Percentiles rank a stretch among this genome's conserved stretches.
Conservation (phyloP, 2,888 invertebrate genomes). For the Vesta saturnalis region DNA sequence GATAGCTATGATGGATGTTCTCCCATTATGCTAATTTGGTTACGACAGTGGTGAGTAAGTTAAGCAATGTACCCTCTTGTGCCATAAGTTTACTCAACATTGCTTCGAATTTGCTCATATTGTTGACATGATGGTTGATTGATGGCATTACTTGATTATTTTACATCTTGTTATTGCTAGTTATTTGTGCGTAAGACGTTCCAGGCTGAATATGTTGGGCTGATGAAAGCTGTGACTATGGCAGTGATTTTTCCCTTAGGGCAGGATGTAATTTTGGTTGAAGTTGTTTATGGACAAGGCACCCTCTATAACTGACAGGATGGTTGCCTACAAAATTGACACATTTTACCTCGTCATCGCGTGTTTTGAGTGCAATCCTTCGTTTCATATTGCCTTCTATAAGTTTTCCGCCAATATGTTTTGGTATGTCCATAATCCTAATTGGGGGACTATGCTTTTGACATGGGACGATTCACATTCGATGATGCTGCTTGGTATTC, state of each 20-base stretch:
- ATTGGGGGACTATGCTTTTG: no score
- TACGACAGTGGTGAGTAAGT: neutral
- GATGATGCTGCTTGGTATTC: neutral
- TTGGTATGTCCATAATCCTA: no score
- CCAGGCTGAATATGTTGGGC: constrained; percentile 8
- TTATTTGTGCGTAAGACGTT: constrained; percentile 6
- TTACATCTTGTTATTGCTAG: constrained; percentile 4
- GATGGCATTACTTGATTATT: constrained; percentile 11
- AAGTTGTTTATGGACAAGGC: constrained; percentile 13
- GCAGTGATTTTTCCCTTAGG: neutral
- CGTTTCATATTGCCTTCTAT: constrained; percentile 9
- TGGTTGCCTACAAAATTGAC: neutral
- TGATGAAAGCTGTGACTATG: neutral
- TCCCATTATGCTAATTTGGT: constrained; percentile 5
- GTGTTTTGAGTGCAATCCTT: constrained; percentile 3
- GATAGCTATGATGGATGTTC: neutral
- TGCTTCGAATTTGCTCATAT: constrained; percentile 15
- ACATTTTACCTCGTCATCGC: neutral
- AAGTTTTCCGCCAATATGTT: no score
- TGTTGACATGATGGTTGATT: constrained; percentile 13
- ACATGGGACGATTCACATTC: neutral
- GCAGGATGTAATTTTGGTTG: constrained; percentile 13
- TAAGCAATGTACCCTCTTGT: constrained; percentile 8
- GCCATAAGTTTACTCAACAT: no score
- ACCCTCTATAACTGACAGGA: neutral